Evolutionary conservation across 2,113 vertebrate species (phyloP).

Genomic region (Podocnemis expansa): DNA sequence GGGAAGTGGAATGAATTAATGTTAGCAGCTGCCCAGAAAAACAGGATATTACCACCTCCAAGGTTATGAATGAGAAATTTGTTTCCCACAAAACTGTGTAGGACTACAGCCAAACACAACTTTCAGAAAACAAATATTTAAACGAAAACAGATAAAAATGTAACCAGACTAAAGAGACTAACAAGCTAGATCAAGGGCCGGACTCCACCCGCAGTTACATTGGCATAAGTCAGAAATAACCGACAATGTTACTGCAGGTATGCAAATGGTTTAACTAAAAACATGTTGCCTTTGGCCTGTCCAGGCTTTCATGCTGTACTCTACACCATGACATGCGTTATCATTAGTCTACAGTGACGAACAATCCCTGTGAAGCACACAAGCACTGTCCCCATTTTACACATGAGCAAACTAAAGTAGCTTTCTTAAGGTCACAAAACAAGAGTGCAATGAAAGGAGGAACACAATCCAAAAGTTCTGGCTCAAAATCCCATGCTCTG

Average conservation of each 20-base stretch:
- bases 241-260: fast-evolving
- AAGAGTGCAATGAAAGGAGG: background rate
- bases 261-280: background rate
- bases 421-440: background rate
- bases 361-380: background rate
- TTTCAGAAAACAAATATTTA: background rate
- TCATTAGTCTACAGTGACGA: background rate
- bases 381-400: background rate
- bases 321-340: fast-evolving
- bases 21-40: background rate
- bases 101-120: background rate
- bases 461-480: background rate
- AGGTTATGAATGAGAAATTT: background rate
- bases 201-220: background rate
- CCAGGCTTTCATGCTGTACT: background rate
- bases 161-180: background rate
- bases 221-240: background rate
- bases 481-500: background rate
- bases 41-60: background rate
- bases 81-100: background rate
- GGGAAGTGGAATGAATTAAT: background rate
- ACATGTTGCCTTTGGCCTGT: background rate
- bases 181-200: background rate
- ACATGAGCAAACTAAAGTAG: background rate
- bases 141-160: background rate